Base-by-base conservation (phyloP, 2,888 invertebrate genomes). In the Bellardia pandia region DNA sequence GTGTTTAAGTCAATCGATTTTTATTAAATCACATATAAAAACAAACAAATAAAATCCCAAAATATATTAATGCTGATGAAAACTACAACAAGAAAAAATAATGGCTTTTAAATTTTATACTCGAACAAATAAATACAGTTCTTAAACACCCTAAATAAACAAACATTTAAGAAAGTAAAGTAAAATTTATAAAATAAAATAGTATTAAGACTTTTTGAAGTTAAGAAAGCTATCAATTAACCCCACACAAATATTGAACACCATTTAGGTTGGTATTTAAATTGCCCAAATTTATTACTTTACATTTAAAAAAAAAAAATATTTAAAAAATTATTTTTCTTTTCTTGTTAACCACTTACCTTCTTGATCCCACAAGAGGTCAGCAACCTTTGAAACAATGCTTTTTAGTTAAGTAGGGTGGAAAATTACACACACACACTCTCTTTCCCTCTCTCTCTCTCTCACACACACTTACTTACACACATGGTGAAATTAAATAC, bases 1-100 rank as follows among this genome's bases (percentile, higher is more conserved):
- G 94, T 91, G 95, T 93, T 89, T 93, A 93, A 92, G 53, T 76
- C 72, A n/a, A 62, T 62, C 56, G 30, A 11, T 53, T 48, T 33
- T 64, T 42, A 62, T 68, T 58, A 45, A 58, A 58, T 16, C 8
- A 45, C 51, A 33, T 56, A 53, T 66, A 9, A 74, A 60, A 40
- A 40, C 40, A 7, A 60, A 60, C 11, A 56, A 66, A 58, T 78
- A 62, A 85, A 83, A 37, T 71, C 76, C 74, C 80, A 66, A 86
- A 82, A 80, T 56, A 75, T 79, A 84, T 68, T 62, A 64, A 85
- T 66, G 60, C 60, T 69, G 8, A 69, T 60, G 11, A 51, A 62
- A 40, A 66, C 48, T 37, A 56, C 51, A 74, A 13, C 45, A 56
- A 48, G 69, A 72, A 71, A 81, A 82, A 77, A 48, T 11, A 78